Percentiles rank a stretch among this genome's conserved stretches.
phyloP scores from a whole-genome alignment of 2,888 invertebrate species.

The Leptothorax acervorum region DNA sequence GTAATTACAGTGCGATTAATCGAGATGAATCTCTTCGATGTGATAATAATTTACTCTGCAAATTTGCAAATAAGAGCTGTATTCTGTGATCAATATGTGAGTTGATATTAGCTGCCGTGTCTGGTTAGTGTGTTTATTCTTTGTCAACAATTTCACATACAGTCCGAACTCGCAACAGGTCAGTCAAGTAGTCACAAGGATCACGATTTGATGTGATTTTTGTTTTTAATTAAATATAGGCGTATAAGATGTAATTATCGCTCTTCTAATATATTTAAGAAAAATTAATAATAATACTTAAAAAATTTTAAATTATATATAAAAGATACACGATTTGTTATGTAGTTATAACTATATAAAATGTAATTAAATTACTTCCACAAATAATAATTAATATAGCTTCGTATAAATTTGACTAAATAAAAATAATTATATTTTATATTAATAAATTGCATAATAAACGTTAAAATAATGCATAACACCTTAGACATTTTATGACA shows the following conservation, averaged over 20 bases:
- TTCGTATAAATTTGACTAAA: conserved; percentile 1
- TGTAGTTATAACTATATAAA: conserved; percentile 2
- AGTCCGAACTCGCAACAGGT: conserved; percentile 42
- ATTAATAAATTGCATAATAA: background rate
- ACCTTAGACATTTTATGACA: background rate
- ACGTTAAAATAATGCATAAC: background rate
- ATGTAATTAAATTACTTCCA: background rate
- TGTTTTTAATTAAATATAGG: background rate
- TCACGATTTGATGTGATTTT: background rate
- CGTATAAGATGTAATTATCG: background rate
- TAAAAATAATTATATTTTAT: background rate
- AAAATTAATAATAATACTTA: background rate
- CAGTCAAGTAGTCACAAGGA: conserved; percentile 40
- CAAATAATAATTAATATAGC: background rate
- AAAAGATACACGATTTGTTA: conserved; percentile 2
- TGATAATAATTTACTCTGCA: conserved; percentile 13
- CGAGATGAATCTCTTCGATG: conserved; percentile 12
- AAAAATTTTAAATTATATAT: background rate
- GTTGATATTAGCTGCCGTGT: conserved; percentile 32
- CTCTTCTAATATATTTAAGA: background rate
- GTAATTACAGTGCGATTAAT: conserved; percentile 34
- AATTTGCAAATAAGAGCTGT: background rate
- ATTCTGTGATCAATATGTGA: conserved; percentile 41
- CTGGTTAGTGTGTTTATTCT: conserved; percentile 15
- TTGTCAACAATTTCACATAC: conserved; percentile 37